These are phyloP conservation scores for Lagocephalus sceleratus DNA, from an alignment of 2,797 vertebrate genomes.

Conservation along the genomic window DNA sequence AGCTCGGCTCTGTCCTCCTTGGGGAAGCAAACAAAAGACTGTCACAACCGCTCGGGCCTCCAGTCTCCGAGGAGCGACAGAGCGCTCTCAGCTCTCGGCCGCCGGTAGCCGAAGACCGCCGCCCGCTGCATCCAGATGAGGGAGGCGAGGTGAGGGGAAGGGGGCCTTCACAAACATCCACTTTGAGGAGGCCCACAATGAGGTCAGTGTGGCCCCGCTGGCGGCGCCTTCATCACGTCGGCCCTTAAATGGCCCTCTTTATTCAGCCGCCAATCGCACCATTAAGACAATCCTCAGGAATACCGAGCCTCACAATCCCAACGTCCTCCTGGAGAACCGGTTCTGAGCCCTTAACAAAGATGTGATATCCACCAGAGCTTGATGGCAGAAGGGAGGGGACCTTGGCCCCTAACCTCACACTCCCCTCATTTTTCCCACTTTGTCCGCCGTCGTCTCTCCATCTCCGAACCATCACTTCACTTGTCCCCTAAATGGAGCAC, in stretches of 20 bases:
- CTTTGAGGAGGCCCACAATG: slow-evolving; percentile 72
- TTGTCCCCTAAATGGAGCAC: slow-evolving; percentile 64
- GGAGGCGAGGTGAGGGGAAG: slow-evolving; percentile 65
- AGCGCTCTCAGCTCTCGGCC: slow-evolving; percentile 18
- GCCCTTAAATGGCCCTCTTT: slow-evolving; percentile 67
- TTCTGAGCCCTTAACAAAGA: slow-evolving; percentile 11
- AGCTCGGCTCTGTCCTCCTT: too few species aligned
- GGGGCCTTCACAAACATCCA: slow-evolving; percentile 69
- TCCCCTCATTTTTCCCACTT: slow-evolving; percentile 52
- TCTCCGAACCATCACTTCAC: slow-evolving; percentile 67
- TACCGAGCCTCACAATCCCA: slow-evolving; percentile 60
- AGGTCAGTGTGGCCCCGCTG: slow-evolving; percentile 69
- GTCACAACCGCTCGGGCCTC: too few species aligned
- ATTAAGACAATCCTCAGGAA: slow-evolving; percentile 69
- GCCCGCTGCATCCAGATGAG: slow-evolving; percentile 61
- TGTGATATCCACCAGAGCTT: too few species aligned
- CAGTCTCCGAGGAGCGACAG: too few species aligned
- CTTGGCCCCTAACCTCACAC: slow-evolving; percentile 68
- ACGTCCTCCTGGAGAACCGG: slow-evolving; percentile 47
- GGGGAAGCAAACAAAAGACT: too few species aligned
- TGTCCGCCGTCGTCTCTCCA: slow-evolving; percentile 60
- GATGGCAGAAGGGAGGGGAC: slow-evolving; percentile 60
- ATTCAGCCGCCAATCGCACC: slow-evolving; percentile 71
- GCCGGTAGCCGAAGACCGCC: slow-evolving; percentile 53
- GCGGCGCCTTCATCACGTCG: slow-evolving; percentile 64